These are phyloP conservation scores for Deilephila elpenor DNA, from an alignment of 2,888 invertebrate genomes.

Conservation along the genomic window DNA sequence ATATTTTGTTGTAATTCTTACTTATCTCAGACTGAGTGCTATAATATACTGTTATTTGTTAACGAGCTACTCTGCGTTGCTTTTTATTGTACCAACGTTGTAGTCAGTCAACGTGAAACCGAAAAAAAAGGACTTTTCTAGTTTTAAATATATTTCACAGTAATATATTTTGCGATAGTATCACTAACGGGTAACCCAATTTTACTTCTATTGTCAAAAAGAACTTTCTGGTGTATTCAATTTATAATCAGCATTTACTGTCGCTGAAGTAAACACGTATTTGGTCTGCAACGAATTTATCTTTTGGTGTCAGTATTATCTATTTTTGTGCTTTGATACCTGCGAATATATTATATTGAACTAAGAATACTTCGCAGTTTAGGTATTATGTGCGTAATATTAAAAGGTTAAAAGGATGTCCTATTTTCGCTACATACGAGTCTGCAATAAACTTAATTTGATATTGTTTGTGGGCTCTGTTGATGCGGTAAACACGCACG, in stretches of 20 bases:
- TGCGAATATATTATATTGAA: background rate
- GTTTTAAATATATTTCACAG: background rate
- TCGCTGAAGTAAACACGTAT: background rate
- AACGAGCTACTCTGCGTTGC: background rate
- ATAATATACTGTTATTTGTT: constrained; percentile 11
- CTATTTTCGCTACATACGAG: background rate
- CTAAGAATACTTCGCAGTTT: background rate
- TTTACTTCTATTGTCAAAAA: background rate
- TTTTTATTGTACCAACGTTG: constrained; percentile 15
- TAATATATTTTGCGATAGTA: background rate
- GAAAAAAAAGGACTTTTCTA: background rate
- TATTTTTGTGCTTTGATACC: background rate
- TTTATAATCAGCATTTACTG: background rate
- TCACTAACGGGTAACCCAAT: background rate
- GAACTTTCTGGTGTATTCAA: background rate
- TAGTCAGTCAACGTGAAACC: constrained; percentile 21
- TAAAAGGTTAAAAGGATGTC: too few relatives aligned
- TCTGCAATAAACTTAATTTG: background rate
- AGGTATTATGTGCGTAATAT: background rate
- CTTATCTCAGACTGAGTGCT: constrained; percentile 2
- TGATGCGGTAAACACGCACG: constrained; percentile 7
- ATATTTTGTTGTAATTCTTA: background rate
- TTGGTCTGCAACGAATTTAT: background rate
- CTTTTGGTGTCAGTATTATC: background rate
- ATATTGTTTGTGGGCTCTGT: background rate